These are phyloP conservation scores for Parapristionchus giblindavisi DNA, from an alignment of 2,888 invertebrate species.

Conservation along the genomic window DNA sequence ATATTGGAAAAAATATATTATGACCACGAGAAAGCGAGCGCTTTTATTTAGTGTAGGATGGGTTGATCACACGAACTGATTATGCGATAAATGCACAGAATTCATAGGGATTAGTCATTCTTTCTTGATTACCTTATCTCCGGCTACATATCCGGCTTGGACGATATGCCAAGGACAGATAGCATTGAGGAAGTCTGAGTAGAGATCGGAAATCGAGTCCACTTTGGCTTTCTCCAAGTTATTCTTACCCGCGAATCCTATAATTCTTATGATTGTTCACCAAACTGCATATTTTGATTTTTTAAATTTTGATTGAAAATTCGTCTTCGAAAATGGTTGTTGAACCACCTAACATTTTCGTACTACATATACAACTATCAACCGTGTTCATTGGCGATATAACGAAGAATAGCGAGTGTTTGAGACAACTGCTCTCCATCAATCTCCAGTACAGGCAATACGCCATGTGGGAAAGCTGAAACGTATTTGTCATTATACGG, in stretches of 20 bases:
- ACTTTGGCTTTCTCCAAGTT: background rate
- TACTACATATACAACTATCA: no score
- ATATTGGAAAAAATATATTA: background rate
- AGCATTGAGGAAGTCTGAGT: constrained; percentile 1
- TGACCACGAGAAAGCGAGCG: no score
- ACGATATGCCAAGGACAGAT: background rate
- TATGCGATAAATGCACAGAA: background rate
- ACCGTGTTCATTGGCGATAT: constrained; percentile 14
- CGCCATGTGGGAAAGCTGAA: constrained; percentile 6
- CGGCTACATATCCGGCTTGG: background rate
- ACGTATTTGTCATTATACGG: no score
- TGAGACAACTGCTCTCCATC: constrained; percentile 6
- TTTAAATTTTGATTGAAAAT: no score
- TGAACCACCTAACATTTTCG: no score
- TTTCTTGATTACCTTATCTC: background rate
- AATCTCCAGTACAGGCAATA: background rate
- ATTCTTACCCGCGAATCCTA: constrained; percentile 17
- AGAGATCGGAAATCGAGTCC: constrained; percentile 6
- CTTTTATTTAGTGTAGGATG: no score
- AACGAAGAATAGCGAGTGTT: constrained; percentile 18
- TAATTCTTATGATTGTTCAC: no score
- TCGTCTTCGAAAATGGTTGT: no score
- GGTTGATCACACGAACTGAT: no score
- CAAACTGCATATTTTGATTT: no score
- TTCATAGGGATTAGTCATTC: background rate